Base-by-base conservation (phyloP, 1,140 invertebrate genomes). In the Arctopsyche grandis region DNA sequence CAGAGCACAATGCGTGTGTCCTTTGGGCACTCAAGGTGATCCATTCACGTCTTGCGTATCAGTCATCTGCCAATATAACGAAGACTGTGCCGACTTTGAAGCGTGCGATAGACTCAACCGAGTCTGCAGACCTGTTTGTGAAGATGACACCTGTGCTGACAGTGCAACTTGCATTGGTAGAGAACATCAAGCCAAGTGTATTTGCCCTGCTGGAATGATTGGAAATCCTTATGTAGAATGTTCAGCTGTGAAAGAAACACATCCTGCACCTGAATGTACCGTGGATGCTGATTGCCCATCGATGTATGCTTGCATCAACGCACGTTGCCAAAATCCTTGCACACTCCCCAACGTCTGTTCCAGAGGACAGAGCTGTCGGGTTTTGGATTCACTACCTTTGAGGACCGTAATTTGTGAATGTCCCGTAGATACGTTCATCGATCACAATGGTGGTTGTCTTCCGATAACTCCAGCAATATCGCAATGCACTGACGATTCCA, bases 11-110 rank as follows among this genome's bases (percentile, higher is more conserved):
- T 98, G 96, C 84, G 91, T 90, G 69, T 97, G 96, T 87, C 95
- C 95, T 48, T 83, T 90, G 10, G 95, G 95, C 44, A 95, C 93
- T 5, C 95, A 97, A 86, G 96, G 96, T 24, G 92, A 96, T 85
- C 93, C 95, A 1, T 89, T 91, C 66, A 86, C 94, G 0, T 91
- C 93, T n/a, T 97, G 95, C 84, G 92, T 97, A 46, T 91, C 92
- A 9, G 94, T 94, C 1, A 91, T 93, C 44, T 97, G 96, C 83
- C 94, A 94, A 83, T 95, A 95, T 83, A 96, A 97, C 84, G 94
- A 96, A 84, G 96, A 97, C 82, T 98, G 96, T 83, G 93, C 94
- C 5, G 92, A 94, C 84, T 91, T 95, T 78, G 95, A 97, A 86
- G 91, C 94, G 24, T 97, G 96, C 84, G 95, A 97, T 83, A 89